Evolutionary conservation across 2,888 invertebrate species (phyloP), one percentile per base, ranked within the genome.

Genomic region (Spicauda simplicius): DNA sequence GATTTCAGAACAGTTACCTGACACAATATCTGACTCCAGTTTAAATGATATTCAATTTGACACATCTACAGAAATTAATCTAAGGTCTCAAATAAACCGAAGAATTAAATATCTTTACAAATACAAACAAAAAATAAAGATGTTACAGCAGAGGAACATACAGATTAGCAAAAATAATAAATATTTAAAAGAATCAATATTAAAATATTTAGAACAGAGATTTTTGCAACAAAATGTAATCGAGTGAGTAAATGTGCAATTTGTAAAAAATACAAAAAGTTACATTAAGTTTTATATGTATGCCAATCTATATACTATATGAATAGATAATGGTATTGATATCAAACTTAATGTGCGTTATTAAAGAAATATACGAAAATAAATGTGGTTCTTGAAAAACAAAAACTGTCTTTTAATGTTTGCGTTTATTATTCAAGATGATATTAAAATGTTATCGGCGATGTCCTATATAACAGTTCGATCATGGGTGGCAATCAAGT

Each of bases 71-170:
- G 50, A 60, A 33, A 33, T 14, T 6, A 16, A 16, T 8, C 33
- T 60, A 19, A 30, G 60, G 52, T 7, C 12, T 19, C 33, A 60
- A 52, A 60, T 60, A 52, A 30, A 52, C 25, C 7, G 50, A 12
- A 60, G 33, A 33, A 60, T 60, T 30, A 60, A 60, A 52, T 52
- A 30, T 52, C 50, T 60, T 19, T 16, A 60, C 20, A 60, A 52
- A 33, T 52, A 52, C 8, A 60, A 52, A 52, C 16, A 33, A 33
- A 60, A 60, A 33, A 50, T 52, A 20, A 52, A 52, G 19, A 45
- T 33, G 8, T 30, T 60, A 4, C 30, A 60, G 7, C 25, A 60
- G 33, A 60, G 18, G 52, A 60, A 60, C 33, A 50, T 18, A 12
- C 30, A 60, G 18, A 18, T 60, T 18, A 14, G 11, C 5, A 50